A percentile compares a stretch with the other conserved stretches of the same genome.
phyloP scores from a whole-genome alignment of 2,888 invertebrate species.

The Torymus auratus region DNA sequence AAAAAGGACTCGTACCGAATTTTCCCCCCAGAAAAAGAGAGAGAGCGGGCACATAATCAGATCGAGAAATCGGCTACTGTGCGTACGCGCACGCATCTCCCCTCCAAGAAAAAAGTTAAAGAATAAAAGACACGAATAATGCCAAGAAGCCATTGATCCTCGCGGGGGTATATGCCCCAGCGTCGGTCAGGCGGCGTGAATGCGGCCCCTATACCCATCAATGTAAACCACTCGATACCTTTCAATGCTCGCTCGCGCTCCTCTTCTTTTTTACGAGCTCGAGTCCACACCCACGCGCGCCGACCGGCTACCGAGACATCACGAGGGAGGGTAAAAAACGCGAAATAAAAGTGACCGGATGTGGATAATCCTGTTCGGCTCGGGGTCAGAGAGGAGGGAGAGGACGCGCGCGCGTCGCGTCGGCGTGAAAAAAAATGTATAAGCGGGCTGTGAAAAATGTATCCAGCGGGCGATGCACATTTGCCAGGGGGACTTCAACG shows the following conservation, averaged over 20 bases:
- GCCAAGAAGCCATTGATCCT: conserved; percentile 63
- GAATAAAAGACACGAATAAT: conserved; percentile 61
- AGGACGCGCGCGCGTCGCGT: conserved; percentile 16
- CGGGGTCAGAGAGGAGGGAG: conserved; percentile 38
- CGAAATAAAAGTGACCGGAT: conserved; percentile 73
- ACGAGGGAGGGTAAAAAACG: conserved; percentile 54
- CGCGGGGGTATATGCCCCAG: conserved; percentile 28
- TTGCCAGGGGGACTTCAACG: conserved; percentile 30
- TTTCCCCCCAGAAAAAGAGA: neutral
- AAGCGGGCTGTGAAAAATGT: conserved; percentile 65
- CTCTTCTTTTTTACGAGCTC: conserved; percentile 17
- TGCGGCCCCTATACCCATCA: conserved; percentile 62
- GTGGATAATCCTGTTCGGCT: conserved; percentile 70
- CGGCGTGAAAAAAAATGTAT: conserved; percentile 43
- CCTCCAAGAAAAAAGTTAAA: conserved; percentile 18
- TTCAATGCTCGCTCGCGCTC: conserved; percentile 56
- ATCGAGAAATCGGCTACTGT: conserved; percentile 58
- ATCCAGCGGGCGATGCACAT: conserved; percentile 64
- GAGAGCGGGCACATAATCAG: conserved; percentile 55
- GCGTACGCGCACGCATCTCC: conserved; percentile 23
- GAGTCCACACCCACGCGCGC: conserved; percentile 55
- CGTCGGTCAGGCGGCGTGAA: neutral
- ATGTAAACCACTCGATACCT: conserved; percentile 70
- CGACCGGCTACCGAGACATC: conserved; percentile 50
- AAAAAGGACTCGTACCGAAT: conserved; percentile 24